Percentiles rank a stretch among this genome's conserved stretches.
Evolutionary conservation across 2,113 vertebrate species (phyloP).

Genomic region (Heterocephalus glaber): DNA sequence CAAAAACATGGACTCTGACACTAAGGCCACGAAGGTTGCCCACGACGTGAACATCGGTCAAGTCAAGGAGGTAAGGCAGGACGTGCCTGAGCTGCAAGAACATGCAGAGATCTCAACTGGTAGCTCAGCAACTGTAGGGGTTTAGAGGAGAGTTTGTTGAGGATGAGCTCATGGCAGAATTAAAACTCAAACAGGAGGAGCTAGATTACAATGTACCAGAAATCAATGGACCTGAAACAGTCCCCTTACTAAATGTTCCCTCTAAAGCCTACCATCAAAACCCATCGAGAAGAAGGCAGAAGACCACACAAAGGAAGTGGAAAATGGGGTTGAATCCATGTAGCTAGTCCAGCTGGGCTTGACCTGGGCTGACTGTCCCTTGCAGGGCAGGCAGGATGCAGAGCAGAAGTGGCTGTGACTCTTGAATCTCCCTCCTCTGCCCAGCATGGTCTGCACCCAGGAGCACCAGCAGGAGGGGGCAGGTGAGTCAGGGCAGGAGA

Average conservation of each 20-base stretch:
- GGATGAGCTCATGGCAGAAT: constrained; percentile 93
- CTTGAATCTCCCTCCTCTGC: constrained; percentile 83
- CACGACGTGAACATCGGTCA: constrained; percentile 97
- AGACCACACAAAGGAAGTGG: constrained; percentile 94
- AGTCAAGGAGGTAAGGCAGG: constrained; percentile 95
- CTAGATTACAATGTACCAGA: constrained; percentile 95
- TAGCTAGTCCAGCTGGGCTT: constrained; percentile 81
- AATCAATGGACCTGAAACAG: constrained; percentile 91
- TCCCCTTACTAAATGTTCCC: constrained; percentile 94
- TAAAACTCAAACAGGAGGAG: constrained; percentile 95
- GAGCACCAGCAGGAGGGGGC: neutral
- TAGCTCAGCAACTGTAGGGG: constrained; percentile 94
- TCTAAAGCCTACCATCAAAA: constrained; percentile 92
- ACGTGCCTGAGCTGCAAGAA: constrained; percentile 96
- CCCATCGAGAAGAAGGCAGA: constrained; percentile 94
- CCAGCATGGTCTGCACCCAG: constrained; percentile 80
- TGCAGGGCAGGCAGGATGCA: constrained; percentile 67
- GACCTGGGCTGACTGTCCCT: constrained; percentile 81
- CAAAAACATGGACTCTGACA: constrained; percentile 94
- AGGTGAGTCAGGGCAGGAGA: constrained; percentile 42
- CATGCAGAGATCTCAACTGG: constrained; percentile 95
- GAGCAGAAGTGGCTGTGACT: constrained; percentile 79
- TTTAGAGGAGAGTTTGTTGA: constrained; percentile 96
- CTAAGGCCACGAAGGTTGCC: constrained; percentile 94
- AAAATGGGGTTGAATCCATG: constrained; percentile 91